Percentiles rank a stretch among this genome's conserved stretches.
Evolutionary conservation across 1,140 invertebrate species (phyloP).

Genomic region (Neodiprion fabricii): DNA sequence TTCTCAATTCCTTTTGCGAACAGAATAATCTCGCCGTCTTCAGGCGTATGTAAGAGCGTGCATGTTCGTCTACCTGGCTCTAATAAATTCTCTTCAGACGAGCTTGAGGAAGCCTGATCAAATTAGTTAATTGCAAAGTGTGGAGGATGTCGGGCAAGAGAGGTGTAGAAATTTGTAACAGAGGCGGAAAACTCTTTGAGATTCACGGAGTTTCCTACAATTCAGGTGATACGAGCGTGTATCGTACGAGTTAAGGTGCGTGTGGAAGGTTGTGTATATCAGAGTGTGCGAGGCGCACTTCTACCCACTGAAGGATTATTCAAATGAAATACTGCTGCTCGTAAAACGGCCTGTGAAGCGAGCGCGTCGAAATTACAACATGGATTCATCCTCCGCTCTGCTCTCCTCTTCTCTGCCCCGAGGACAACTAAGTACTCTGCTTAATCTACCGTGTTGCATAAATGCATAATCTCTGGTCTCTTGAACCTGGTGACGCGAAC

Average conservation of each 20-base stretch:
- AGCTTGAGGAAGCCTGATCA: neutral
- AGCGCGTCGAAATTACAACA: conserved; percentile 25
- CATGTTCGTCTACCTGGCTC: too few species aligned
- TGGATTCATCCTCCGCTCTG: conserved; percentile 17
- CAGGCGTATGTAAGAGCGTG: too few species aligned
- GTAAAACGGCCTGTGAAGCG: conserved; percentile 26
- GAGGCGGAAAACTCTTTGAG: neutral
- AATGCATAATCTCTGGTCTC: conserved; percentile 40
- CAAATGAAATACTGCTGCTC: conserved; percentile 28
- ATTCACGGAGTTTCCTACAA: neutral
- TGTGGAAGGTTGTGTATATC: too few species aligned
- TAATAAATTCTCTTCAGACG: too few species aligned
- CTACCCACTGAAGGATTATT: conserved; percentile 23
- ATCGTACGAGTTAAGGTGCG: too few species aligned
- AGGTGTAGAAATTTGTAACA: too few species aligned
- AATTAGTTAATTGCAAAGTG: neutral
- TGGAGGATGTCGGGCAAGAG: neutral
- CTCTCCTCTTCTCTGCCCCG: neutral
- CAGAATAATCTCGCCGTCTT: too few species aligned
- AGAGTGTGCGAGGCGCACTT: neutral
- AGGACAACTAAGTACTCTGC: conserved; percentile 32
- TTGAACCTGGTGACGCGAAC: conserved; percentile 28
- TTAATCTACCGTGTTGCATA: conserved; percentile 46
- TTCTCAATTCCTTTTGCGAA: too few species aligned
- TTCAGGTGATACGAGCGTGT: neutral